These are phyloP conservation scores for Gambelia wislizenii DNA, from an alignment of 2,797 vertebrate genomes.

Conservation along the genomic window DNA sequence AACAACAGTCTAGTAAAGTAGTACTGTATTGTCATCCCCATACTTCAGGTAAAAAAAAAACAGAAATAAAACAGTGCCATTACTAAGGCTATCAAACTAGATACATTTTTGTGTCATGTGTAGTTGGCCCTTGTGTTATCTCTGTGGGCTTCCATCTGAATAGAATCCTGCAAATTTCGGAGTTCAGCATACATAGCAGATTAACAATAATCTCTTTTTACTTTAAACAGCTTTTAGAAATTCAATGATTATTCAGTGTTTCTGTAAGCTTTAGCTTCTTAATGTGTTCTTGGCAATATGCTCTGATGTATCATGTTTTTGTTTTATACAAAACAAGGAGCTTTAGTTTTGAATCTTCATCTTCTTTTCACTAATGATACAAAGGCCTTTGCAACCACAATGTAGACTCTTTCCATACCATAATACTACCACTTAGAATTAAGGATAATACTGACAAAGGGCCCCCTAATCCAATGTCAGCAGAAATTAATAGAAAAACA, in stretches of 20 bases:
- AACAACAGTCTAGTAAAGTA: neutral
- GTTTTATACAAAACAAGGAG: constrained; percentile 27
- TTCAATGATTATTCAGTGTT: neutral
- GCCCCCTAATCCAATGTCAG: constrained; percentile 6
- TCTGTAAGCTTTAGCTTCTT: constrained; percentile 5
- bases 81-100: neutral
- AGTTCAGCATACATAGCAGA: neutral
- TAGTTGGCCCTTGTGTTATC: neutral
- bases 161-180: neutral
- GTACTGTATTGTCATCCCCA: neutral
- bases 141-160: neutral
- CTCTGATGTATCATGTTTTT: neutral
- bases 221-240: constrained; percentile 9
- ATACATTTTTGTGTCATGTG: neutral
- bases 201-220: constrained; percentile 13
- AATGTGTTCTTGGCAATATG: constrained; percentile 14
- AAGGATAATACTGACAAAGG: constrained; percentile 12
- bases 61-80: neutral
- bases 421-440: constrained; percentile 10
- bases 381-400: constrained; percentile 16
- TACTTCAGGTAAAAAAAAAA: too few relatives aligned
- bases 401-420: neutral
- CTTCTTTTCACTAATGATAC: constrained; percentile 21
- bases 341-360: constrained; percentile 12
- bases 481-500: constrained; percentile 17